Evolutionary conservation across 2,797 vertebrate species (phyloP).

Genomic region (Rhinogobio ventralis): DNA sequence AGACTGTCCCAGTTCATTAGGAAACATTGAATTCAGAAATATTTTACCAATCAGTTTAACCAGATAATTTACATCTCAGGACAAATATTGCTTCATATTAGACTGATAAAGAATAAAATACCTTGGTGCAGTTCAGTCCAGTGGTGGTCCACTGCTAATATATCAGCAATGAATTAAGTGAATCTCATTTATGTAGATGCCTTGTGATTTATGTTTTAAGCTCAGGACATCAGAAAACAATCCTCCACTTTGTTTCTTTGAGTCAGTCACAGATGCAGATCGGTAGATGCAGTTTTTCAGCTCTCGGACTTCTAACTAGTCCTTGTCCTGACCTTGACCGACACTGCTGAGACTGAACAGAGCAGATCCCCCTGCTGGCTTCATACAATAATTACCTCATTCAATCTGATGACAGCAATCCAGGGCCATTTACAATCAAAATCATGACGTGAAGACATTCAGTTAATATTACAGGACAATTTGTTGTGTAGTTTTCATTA

Average conservation of each 20-base stretch:
- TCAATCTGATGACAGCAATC: not conserved
- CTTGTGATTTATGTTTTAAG: conserved; percentile 2
- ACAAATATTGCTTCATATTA: conserved; percentile 12
- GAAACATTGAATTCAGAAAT: not conserved
- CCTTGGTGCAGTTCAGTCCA: not conserved
- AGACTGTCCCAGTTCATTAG: not conserved
- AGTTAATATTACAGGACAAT: not conserved
- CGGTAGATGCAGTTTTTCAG: conserved; percentile 27
- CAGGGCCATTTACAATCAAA: not conserved
- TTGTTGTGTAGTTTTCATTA: not conserved
- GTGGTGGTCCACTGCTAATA: not conserved
- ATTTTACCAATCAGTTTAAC: not conserved
- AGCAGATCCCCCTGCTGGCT: conserved; percentile 45
- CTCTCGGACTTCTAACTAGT: conserved; percentile 16
- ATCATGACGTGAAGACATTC: not conserved
- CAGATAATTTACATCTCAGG: not conserved
- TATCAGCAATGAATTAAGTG: not conserved
- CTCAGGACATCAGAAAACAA: not conserved
- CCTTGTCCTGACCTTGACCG: conserved; percentile 50
- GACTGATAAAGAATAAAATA: not conserved
- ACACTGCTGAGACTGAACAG: conserved; percentile 9
- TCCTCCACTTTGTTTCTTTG: not conserved
- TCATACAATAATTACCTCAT: conserved; percentile 11
- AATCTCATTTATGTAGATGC: conserved; percentile 1
- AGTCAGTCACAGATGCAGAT: not conserved